Evolutionary conservation across 1,140 invertebrate species (phyloP), one percentile per base, ranked within the genome.

Genomic region (Diachasmimorpha longicaudata): DNA sequence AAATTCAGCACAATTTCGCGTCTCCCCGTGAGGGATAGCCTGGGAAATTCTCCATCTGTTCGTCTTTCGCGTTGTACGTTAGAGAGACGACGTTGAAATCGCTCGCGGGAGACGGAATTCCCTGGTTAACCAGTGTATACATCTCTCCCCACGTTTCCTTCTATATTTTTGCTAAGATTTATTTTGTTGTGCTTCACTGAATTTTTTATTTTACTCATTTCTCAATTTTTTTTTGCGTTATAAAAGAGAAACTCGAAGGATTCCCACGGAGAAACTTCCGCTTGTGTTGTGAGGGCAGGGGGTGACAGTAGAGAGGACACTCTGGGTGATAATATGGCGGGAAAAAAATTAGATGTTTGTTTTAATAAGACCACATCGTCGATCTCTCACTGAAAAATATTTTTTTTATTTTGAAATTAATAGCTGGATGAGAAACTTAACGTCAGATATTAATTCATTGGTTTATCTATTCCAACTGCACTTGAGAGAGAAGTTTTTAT

Each of bases 41-140:
- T 87, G 86, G 85, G 86, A 87, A 87, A 85, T 72, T 72, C 71
- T 75, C 77, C 86, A 87, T 84, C 85, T 87, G 86, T 78, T 71
- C 84, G 78, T 84, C 82, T 84, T 86, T 85, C 81, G 81, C 77
- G 81, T 83, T 66, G 52, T 21, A 3, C 23, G 66, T 25, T 16
- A 66, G 39, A 79, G 79, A 85, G 82, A 84, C 84, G 83, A 85
- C 81, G 81, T 80, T 77, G 80, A 80, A 83, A 79, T 37, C 79
- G 69, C 76, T 75, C 72, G 58, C 52, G 55, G 77, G 52, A 71
- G 66, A 71, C 72, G 68, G 71, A 76, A 58, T 69, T 16, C 66
- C 19, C 31, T 14, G 31, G 25, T 68, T 68, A 37, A 68, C 66
- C 58, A 66, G 13, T 68, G 25, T 68, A 68, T n/a, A 68, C 36